These are phyloP conservation scores for Allolobophora icterica DNA, from an alignment of 2,888 invertebrate genomes.

Conservation along the genomic window DNA sequence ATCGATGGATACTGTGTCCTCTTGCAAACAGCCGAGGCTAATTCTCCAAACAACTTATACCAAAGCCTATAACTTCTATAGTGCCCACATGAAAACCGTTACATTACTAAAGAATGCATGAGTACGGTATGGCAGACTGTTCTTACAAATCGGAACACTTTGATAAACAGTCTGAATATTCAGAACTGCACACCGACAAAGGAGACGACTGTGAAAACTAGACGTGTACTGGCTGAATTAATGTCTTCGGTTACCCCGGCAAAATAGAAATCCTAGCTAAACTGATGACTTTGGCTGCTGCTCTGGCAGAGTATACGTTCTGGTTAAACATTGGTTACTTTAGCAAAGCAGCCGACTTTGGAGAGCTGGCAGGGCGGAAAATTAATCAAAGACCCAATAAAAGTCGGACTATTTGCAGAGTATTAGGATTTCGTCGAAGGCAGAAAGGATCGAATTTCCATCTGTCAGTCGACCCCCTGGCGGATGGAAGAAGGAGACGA, in stretches of 20 bases:
- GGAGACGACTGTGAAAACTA: too few relatives aligned
- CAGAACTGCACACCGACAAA: background rate
- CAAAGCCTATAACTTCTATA: too few relatives aligned
- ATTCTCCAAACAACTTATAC: too few relatives aligned
- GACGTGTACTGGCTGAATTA: too few relatives aligned
- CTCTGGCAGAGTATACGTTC: background rate
- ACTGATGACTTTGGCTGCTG: too few relatives aligned
- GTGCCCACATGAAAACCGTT: too few relatives aligned
- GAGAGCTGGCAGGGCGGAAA: background rate
- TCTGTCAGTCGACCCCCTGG: background rate
- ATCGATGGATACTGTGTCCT: too few relatives aligned
- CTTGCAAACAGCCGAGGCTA: too few relatives aligned
- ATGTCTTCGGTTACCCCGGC: too few relatives aligned
- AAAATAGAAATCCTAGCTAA: too few relatives aligned
- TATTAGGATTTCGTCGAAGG: background rate
- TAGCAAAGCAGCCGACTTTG: conserved; percentile 12
- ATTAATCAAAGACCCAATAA: conserved; percentile 4
- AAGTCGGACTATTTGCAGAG: conserved; percentile 17
- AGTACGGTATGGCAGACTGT: background rate
- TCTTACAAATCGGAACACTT: background rate
- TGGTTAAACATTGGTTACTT: too few relatives aligned
- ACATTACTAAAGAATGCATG: background rate
- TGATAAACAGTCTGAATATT: background rate
- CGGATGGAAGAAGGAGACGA: background rate
- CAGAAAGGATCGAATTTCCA: background rate